Conservation (phyloP, 2,888 invertebrate genomes). For the Geophilus truncorum region DNA sequence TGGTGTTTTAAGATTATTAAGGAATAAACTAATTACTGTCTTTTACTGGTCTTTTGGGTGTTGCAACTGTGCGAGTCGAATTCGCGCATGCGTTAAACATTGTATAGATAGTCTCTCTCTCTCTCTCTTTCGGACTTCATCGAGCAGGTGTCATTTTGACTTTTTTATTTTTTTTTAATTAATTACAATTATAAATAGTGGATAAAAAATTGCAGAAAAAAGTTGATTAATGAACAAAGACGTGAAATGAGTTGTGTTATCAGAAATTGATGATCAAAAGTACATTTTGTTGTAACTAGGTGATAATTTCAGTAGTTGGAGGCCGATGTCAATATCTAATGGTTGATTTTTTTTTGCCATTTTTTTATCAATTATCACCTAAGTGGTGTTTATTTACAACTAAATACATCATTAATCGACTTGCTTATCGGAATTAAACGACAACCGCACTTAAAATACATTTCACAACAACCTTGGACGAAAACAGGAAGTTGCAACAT, state of each 20-base stretch:
- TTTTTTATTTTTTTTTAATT: background rate
- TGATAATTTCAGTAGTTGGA: background rate
- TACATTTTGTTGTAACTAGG: slow-evolving; percentile 25
- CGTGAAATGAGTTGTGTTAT: background rate
- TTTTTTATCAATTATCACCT: slow-evolving; percentile 14
- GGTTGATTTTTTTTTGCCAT: background rate
- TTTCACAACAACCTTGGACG: background rate
- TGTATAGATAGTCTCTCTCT: no score
- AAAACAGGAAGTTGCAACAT: background rate
- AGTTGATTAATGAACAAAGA: background rate
- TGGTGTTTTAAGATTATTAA: slow-evolving; percentile 26
- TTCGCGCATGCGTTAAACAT: background rate
- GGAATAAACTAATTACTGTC: slow-evolving; percentile 18
- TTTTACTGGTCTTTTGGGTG: background rate
- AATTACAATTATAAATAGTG: background rate
- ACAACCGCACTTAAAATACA: background rate
- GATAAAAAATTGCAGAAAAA: background rate
- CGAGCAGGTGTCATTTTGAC: background rate
- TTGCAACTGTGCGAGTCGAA: background rate
- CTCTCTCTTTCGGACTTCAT: background rate
- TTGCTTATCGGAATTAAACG: background rate
- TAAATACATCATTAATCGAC: slow-evolving; percentile 25
- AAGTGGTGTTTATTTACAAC: slow-evolving; percentile 22
- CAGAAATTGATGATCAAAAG: background rate
- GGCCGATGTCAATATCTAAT: background rate